Evolutionary conservation across 2,888 invertebrate genomes (phyloP).

Genomic region (Cyaniris semiargus): DNA sequence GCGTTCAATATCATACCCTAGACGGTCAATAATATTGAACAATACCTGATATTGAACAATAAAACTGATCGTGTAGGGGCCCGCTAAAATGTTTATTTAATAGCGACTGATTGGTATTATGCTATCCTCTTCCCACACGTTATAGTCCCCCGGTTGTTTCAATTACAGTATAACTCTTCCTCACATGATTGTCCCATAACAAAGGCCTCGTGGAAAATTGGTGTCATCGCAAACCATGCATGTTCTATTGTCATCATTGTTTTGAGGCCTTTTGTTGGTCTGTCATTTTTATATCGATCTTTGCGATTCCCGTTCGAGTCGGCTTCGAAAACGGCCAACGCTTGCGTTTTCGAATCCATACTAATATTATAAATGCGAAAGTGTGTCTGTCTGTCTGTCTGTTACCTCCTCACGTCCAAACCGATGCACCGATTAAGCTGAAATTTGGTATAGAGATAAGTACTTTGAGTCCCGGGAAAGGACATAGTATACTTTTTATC

Average conservation of each 20-base stretch:
- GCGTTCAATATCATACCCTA: too few species aligned
- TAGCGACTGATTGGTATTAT: background rate
- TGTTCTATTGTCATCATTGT: conserved; percentile 33
- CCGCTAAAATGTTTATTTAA: background rate
- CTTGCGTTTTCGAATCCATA: too few species aligned
- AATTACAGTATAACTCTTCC: conserved; percentile 19
- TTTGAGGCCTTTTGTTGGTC: conserved; percentile 3
- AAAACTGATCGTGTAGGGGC: too few species aligned
- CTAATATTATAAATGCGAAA: too few species aligned
- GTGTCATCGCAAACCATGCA: conserved; percentile 43
- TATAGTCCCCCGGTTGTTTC: background rate
- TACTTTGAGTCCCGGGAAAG: too few species aligned
- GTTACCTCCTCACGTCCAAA: too few species aligned
- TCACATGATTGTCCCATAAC: conserved; percentile 36
- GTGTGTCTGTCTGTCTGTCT: too few species aligned
- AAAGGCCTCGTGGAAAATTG: conserved; percentile 40
- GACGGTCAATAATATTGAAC: too few species aligned
- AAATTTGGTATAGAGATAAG: too few species aligned
- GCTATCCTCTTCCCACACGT: background rate
- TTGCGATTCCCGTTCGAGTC: background rate
- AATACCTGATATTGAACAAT: too few species aligned
- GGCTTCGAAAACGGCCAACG: background rate
- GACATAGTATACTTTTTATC: too few species aligned
- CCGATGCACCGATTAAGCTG: too few species aligned
- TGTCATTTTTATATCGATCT: conserved; percentile 13